Evolutionary conservation across 64 coral and sea anemone species (phyloP), one percentile per base, ranked within the genome.

Genomic region (Porites australiensis): DNA sequence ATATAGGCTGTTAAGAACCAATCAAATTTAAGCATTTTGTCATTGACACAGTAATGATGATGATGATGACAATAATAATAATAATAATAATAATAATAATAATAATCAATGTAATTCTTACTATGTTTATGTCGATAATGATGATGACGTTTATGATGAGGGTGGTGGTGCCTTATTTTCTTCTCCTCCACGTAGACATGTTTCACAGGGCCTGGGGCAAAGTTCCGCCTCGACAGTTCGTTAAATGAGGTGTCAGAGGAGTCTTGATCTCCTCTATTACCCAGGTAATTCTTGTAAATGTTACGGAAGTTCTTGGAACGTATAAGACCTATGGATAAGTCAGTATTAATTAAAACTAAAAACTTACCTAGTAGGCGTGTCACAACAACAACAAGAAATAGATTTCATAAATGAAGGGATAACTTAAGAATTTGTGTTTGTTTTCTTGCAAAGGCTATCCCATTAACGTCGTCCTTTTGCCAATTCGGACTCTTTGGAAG

Each of bases 161-260:
- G 61, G 11, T 68, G 81, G 43, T 83, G 81, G 22, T 44, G 61
- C 22, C 51, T 83, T 67, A 5, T 20, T 7, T 45, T 46, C 44
- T 46, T 16, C 3, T 83, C 81, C 46, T 67, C 68, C 61, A 83
- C 60, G 8, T 67, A 83, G 16, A 83, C 81, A 14, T 83, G 44
- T 20, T 59, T 83, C 45, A 83, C 81, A 44, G 62, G 62, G 61
- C 81, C 81, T 51, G 61, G 81, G 46, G 62, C 43, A 1, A n/a
- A 83, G 14, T 68, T 48, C 4, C 81, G 81, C 16, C 81, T 45
- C 18, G 81, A 64, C 68, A 83, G 46, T 63, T 83, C 81, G 12
- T 43, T 61, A 52, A 44, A 14, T 49, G 61, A n/a, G 2, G 18
- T 51, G 61, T 83, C 81, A 66, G 61, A 44, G 62, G 61, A 83